Conservation (phyloP, 1,140 invertebrate species). For the Goniozus legneri region DNA sequence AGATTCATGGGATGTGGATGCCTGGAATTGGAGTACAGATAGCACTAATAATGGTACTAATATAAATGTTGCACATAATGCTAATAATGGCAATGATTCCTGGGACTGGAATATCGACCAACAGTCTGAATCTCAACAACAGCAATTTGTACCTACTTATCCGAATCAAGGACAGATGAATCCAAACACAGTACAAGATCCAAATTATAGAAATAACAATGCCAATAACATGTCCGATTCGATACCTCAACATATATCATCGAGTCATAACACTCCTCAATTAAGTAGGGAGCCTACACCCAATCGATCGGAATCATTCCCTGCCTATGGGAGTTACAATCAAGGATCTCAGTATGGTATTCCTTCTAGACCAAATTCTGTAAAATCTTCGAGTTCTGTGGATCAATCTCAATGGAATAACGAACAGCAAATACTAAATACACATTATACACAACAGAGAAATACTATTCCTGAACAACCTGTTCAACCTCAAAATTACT, state of each 20-base stretch:
- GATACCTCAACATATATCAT: slow-evolving; percentile 21
- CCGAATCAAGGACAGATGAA: slow-evolving; percentile 31
- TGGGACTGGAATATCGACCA: slow-evolving; percentile 52
- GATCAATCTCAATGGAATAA: slow-evolving; percentile 29
- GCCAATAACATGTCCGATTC: slow-evolving; percentile 32
- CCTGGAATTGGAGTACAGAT: slow-evolving; percentile 43
- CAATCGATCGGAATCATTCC: slow-evolving; percentile 31
- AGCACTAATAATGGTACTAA: slow-evolving; percentile 5
- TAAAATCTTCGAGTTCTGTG: slow-evolving; percentile 17
- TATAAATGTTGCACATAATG: background rate
- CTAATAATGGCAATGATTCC: slow-evolving; percentile 43
- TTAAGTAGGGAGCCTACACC: slow-evolving; percentile 26
- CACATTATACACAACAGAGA: slow-evolving; percentile 13
- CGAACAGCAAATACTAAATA: slow-evolving; percentile 21
- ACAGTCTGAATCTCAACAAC: slow-evolving; percentile 30
- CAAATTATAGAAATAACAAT: slow-evolving; percentile 45
- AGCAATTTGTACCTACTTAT: slow-evolving; percentile 25
- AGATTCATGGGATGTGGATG: background rate
- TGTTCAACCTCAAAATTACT: slow-evolving; percentile 3
- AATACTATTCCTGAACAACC: background rate
- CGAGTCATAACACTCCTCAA: slow-evolving; percentile 20
- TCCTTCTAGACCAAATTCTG: slow-evolving; percentile 20
- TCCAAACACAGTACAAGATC: slow-evolving; percentile 29
- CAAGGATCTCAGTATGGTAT: slow-evolving; percentile 34
- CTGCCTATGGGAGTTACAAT: slow-evolving; percentile 34